Base-by-base conservation (phyloP, 37 sponge, comb jelly and placozoan genomes). In the Geodia barretti region DNA sequence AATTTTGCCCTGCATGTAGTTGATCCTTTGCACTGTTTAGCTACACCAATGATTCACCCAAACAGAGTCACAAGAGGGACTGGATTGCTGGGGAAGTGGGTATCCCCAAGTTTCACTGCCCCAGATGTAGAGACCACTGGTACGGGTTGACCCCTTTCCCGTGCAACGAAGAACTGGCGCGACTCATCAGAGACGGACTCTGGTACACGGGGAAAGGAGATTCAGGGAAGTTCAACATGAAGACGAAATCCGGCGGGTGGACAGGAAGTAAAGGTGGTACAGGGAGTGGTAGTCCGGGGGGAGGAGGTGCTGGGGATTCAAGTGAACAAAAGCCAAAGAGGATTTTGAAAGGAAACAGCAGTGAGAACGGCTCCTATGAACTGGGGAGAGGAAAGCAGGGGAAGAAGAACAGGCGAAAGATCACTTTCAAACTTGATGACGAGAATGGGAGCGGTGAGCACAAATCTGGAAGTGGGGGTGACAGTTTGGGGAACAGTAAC, bases 61-160 rank as follows among this genome's bases (percentile, higher is more conserved):
- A n/a, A n/a, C n/a, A n/a, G 82, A 73, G 64, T 1, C 20, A 1
- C 28, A 66, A 68, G 41, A 76, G 54, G 61, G 91, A 90, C 80
- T 95, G 92, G 91, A 69, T 62, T 4, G 64, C 88, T 58, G 91
- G 95, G 28, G 92, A 88, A 25, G 77, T 86, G 24, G 79, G 64
- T 35, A 88, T 87, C 4, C 92, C 95, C 24, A 61, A 60, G 29
- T 95, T 90, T 41, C 95, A 95, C 64, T 95, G 95, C 39, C 86
- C 86, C 20, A 81, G 95, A 1, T 95, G 95, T 40, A 39, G 92
- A 36, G 95, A 95, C 63, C 95, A 90, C 75, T 94, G 88, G 88
- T 94, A 94, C 38, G 91, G 91, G 23, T 43, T 94, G 23, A 90
- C 86, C 0, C 40, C 81, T 39, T 76, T 66, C 31, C 95, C 91